Evolutionary conservation across 2,888 invertebrate genomes (phyloP), one percentile per base, ranked within the genome.

Genomic region (Eurytoma adleriae): DNA sequence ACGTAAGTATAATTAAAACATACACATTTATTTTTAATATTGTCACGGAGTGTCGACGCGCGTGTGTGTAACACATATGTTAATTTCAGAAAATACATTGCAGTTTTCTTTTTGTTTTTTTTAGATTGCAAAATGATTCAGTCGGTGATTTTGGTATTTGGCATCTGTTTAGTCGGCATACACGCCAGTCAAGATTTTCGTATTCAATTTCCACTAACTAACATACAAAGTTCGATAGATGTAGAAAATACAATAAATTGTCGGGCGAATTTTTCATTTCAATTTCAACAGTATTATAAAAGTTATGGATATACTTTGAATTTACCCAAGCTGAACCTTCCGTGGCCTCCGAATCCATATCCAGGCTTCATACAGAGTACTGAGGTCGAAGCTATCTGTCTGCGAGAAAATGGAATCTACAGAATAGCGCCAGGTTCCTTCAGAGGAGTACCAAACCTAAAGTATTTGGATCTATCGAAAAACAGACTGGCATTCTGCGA

Each of bases 401-500:
- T 88, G 0, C 83, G 82, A 0, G 84, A 85, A 20, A 87, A 85
- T 71, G 79, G 82, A 7, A 87, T 88, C 27, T 83, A 84, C 56
- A 76, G 78, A 3, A 80, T 87, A 3, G n/a, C 79, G 10, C 67
- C 77, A 5, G 84, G 83, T 14, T 83, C 84, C 0, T 87, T 87
- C 76, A 83, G 83, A 24, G 80, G 75, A 14, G 24, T 88, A 16
- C 85, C 86, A 3, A 86, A 85, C 80, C 61, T 88, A 3, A 78
- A 84, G 56, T 86, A 85, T 72, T 83, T 88, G 27, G 87, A 86
- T 73, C 75, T 88, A 5, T 86, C 87, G 1, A 84, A 84, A 27
- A 88, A 88, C 77, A 80, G 84, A 4, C 81, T 88, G 14, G 82
- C 86, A 27, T 83, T 84, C 24, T 87, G 86, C 52, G 84, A 86